Evolutionary conservation across 1,140 invertebrate genomes (phyloP).

Genomic region (Trachymyrmex cornetzi): DNA sequence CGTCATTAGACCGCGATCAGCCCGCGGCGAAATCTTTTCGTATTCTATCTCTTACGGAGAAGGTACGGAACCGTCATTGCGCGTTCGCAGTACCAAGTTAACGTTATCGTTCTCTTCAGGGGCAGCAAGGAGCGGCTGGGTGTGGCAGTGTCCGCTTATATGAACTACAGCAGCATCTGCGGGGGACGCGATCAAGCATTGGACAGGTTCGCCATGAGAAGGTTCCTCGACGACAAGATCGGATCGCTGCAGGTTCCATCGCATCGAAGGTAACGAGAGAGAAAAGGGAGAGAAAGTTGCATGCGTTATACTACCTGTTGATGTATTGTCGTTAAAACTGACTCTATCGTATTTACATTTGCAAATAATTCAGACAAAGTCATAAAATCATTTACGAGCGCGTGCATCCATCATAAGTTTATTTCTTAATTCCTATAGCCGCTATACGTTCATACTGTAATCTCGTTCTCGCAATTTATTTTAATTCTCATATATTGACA

Average conservation of each 20-base stretch:
- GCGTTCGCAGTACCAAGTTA: conserved; percentile 33
- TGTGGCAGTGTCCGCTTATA: conserved; percentile 95
- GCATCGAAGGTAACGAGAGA: conserved; percentile 91
- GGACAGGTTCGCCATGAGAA: conserved; percentile 96
- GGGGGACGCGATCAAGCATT: conserved; percentile 95
- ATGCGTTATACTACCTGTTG: conserved; percentile 37
- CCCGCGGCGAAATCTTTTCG: conserved; percentile 54
- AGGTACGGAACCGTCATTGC: conserved; percentile 19
- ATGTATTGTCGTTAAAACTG: conserved; percentile 57
- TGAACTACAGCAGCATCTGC: conserved; percentile 97
- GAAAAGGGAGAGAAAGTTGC: conserved; percentile 35
- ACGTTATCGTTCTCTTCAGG: conserved; percentile 82
- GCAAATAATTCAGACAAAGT: conserved; percentile 49
- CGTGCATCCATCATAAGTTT: not conserved
- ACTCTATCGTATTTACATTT: conserved; percentile 28
- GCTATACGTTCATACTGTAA: not conserved
- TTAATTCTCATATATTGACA: not conserved
- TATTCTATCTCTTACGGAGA: not conserved
- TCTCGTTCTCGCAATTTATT: conserved; percentile 16
- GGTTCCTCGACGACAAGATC: conserved; percentile 95
- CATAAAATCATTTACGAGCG: not conserved
- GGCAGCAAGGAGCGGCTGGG: conserved; percentile 93
- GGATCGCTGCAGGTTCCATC: conserved; percentile 94
- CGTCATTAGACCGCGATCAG: conserved; percentile 54
- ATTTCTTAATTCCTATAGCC: not conserved